Percentiles rank a stretch among this genome's conserved stretches.
Evolutionary conservation across 2,888 invertebrate species (phyloP).

Genomic region (Eupelmus urozonus): DNA sequence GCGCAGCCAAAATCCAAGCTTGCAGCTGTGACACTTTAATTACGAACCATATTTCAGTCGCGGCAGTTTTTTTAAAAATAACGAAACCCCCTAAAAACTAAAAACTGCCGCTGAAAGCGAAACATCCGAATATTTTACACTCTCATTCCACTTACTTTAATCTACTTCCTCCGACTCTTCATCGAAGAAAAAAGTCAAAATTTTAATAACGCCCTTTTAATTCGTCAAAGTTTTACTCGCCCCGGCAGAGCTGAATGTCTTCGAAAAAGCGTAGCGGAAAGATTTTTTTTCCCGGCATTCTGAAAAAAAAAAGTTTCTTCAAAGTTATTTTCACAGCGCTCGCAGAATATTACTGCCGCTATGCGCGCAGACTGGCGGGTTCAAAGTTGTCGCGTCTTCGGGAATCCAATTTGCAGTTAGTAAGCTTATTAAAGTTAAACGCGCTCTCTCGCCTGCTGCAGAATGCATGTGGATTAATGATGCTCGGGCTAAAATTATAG

Average conservation of each 20-base stretch:
- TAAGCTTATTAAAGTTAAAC: conserved; percentile 30
- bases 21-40: not conserved
- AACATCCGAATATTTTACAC: too few species aligned
- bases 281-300: not conserved
- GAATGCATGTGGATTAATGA: conserved; percentile 21
- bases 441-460: conserved; percentile 2
- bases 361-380: not conserved
- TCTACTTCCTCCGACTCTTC: not conserved
- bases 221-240: too few species aligned
- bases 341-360: not conserved
- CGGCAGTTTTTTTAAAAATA: not conserved
- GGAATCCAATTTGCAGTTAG: conserved; percentile 40
- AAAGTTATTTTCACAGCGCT: not conserved
- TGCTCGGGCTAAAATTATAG: not conserved
- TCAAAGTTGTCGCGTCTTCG: conserved; percentile 20
- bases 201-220: not conserved
- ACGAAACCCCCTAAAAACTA: not conserved
- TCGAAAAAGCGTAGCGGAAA: not conserved
- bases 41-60: too few species aligned
- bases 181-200: not conserved
- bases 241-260: too few species aligned
- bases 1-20: not conserved
- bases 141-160: not conserved
- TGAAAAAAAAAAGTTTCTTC: not conserved
- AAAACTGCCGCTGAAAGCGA: not conserved